Conservation (phyloP, 1,140 invertebrate genomes). For the Rhynchophorus ferrugineus region DNA sequence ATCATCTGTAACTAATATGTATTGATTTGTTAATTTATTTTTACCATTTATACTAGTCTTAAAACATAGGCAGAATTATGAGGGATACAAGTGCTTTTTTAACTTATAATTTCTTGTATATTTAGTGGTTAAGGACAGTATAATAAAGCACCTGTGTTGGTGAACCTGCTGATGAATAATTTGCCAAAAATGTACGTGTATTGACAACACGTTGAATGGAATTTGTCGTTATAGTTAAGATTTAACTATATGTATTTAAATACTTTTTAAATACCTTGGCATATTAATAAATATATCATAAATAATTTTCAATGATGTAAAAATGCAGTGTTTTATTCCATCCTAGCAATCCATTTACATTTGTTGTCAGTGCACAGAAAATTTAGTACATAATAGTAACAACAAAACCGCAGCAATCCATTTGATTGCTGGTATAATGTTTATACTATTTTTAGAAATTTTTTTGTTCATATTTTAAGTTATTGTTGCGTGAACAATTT, state of each 20-base stretch:
- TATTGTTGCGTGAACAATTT: constrained; percentile 2
- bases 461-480: constrained; percentile 1
- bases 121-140: constrained; percentile 1
- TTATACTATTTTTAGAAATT: background rate
- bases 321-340: background rate
- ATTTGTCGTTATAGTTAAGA: background rate
- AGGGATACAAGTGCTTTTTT: background rate
- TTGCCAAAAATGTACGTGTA: background rate
- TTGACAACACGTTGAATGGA: background rate
- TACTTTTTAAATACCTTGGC: too few species aligned
- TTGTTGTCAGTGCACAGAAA: background rate
- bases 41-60: constrained; percentile 5
- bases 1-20: background rate
- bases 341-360: background rate
- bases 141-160: background rate
- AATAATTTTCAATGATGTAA: background rate
- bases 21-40: constrained; percentile 2
- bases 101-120: background rate
- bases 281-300: background rate
- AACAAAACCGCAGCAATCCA: background rate
- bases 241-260: too few species aligned
- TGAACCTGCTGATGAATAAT: background rate
- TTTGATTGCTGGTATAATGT: background rate
- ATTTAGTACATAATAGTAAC: background rate
- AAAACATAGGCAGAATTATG: background rate